Conservation (phyloP, 2,888 invertebrate genomes). For the Psylliodes chrysocephalus region DNA sequence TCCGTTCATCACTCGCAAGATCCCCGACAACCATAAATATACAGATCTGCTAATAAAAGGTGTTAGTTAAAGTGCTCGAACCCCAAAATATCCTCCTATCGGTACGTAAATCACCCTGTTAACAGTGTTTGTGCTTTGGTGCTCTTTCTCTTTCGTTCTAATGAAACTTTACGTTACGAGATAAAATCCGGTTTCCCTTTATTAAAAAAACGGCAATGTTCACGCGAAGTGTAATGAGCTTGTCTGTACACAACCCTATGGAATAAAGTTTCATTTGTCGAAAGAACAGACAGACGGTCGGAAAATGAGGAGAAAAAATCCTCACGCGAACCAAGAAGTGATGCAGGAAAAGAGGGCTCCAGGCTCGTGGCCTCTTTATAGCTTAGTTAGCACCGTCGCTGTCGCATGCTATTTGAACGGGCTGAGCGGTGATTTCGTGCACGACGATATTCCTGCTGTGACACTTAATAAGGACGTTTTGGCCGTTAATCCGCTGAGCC, state of each 20-base stretch:
- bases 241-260: conserved; percentile 36
- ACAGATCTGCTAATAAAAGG: background rate
- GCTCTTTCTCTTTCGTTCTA: background rate
- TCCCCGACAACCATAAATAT: too few relatives aligned
- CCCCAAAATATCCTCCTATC: background rate
- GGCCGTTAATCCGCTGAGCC: conserved; percentile 71
- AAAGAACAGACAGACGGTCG: background rate
- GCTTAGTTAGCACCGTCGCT: conserved; percentile 68
- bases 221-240: conserved; percentile 30
- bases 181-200: conserved; percentile 2
- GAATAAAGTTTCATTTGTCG: conserved; percentile 45
- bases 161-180: conserved; percentile 8
- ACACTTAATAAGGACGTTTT: conserved; percentile 84
- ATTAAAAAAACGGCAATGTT: conserved; percentile 31
- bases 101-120: conserved; percentile 14
- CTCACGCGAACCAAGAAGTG: conserved; percentile 18
- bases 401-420: conserved; percentile 79
- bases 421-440: conserved; percentile 83
- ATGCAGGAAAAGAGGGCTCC: conserved; percentile 12
- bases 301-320: conserved; percentile 28
- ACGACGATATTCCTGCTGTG: conserved; percentile 88
- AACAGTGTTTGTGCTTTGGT: background rate
- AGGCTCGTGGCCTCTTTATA: conserved; percentile 33
- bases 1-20: too few relatives aligned
- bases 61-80: background rate